These are phyloP conservation scores for Leptatherina wallacei DNA, from an alignment of 2,797 vertebrate genomes.

Conservation along the genomic window DNA sequence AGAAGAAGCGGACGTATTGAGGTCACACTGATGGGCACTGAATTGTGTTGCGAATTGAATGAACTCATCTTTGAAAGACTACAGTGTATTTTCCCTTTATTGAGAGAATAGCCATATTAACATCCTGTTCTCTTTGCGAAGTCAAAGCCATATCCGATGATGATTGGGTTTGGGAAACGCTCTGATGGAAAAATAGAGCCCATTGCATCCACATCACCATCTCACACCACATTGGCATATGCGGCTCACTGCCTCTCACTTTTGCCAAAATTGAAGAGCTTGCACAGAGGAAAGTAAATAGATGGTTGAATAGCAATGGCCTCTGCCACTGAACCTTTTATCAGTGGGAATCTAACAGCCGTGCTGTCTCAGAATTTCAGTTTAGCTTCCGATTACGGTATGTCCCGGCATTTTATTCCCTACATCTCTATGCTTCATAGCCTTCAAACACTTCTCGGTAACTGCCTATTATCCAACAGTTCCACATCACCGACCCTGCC, in stretches of 20 bases:
- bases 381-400: conserved; percentile 99
- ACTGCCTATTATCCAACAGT: conserved; percentile 99
- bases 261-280: conserved; percentile 89
- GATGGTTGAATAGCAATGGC: conserved; percentile 87
- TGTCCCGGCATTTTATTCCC: conserved; percentile 98
- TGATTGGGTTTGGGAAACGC: conserved; percentile 83
- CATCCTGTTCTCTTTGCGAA: conserved; percentile 81
- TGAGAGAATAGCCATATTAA: conserved; percentile 87
- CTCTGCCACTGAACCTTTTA: conserved; percentile 86
- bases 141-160: conserved; percentile 85
- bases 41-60: conserved; percentile 83
- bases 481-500: conserved; percentile 99
- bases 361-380: conserved; percentile 91
- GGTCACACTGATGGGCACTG: conserved; percentile 79
- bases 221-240: conserved; percentile 85
- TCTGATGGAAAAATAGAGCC: conserved; percentile 82
- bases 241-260: conserved; percentile 86
- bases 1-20: conserved; percentile 76
- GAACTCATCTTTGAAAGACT: conserved; percentile 85
- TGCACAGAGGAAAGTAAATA: conserved; percentile 88
- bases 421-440: conserved; percentile 98
- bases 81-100: conserved; percentile 78
- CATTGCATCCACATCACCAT: conserved; percentile 85
- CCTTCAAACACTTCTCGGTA: conserved; percentile 98
- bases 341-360: conserved; percentile 89